Conservation (phyloP, 2,113 vertebrate genomes). For the Rhinoderma darwinii region DNA sequence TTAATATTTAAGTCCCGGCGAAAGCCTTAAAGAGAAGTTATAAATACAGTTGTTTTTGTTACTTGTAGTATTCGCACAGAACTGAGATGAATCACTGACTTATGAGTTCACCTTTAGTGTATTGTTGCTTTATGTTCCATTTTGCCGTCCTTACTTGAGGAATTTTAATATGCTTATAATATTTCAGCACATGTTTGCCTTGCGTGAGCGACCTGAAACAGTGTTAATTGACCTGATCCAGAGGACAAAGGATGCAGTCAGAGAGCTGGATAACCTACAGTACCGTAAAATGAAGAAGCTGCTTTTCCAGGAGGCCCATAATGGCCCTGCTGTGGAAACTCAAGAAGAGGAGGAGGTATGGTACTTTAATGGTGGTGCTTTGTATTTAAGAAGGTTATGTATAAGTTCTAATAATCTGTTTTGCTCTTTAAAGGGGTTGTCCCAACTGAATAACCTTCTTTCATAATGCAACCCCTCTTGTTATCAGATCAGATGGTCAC, state of each 20-base stretch:
- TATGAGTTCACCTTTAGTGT: neutral
- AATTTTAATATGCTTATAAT: slow-evolving; percentile 1
- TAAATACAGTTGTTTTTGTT: neutral
- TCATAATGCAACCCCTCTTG: too few relatives aligned
- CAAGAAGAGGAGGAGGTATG: slow-evolving; percentile 96
- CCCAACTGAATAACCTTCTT: too few relatives aligned
- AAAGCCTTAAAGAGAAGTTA: too few relatives aligned
- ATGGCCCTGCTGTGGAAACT: slow-evolving; percentile 90
- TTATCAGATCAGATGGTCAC: too few relatives aligned
- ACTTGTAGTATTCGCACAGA: neutral
- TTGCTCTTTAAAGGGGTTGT: too few relatives aligned
- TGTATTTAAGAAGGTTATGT: neutral
- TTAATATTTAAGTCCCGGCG: too few relatives aligned
- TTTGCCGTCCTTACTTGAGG: slow-evolving; percentile 31
- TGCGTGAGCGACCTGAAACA: slow-evolving; percentile 91
- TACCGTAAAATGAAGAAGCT: slow-evolving; percentile 99
- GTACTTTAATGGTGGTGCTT: neutral
- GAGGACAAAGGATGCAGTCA: slow-evolving; percentile 97
- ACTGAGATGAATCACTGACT: neutral
- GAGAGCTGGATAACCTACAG: slow-evolving; percentile 98
- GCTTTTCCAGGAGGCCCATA: slow-evolving; percentile 96
- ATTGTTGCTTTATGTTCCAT: neutral
- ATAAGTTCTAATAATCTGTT: too few relatives aligned
- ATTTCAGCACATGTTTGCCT: slow-evolving; percentile 92
- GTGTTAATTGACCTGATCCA: slow-evolving; percentile 96